Percentiles rank a stretch among this genome's conserved stretches.
These are phyloP conservation scores for Actinostola sp. DNA, from an alignment of 92 coral and sea anemone genomes.

Conservation along the genomic window DNA sequence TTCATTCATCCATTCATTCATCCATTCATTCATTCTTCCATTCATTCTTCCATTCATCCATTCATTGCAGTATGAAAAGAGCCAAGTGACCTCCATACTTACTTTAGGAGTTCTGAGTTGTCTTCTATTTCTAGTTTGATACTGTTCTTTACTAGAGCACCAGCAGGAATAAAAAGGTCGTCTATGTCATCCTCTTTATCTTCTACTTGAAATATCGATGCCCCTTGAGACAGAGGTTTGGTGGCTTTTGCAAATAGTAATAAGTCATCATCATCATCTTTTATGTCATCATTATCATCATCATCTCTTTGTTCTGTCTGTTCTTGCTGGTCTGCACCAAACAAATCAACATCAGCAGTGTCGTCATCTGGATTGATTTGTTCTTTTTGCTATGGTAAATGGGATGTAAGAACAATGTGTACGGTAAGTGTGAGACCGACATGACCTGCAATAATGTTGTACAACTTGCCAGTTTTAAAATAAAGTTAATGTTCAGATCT, in stretches of 20 bases:
- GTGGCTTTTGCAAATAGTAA: conserved; percentile 38
- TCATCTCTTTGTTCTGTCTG: conserved; percentile 38
- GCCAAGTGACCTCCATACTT: conserved; percentile 14
- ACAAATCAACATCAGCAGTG: conserved; percentile 76
- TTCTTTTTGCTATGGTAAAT: conserved; percentile 5
- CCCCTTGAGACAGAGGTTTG: conserved; percentile 8
- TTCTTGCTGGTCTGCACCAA: conserved; percentile 61
- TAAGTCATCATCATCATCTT: conserved; percentile 59
- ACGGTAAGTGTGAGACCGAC: no score
- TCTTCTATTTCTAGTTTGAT: conserved; percentile 60
- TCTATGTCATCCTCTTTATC: conserved; percentile 72
- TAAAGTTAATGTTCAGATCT: no score
- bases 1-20: no score
- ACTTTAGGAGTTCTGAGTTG: conserved; percentile 87
- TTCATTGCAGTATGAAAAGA: no score
- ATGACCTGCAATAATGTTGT: background rate
- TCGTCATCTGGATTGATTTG: conserved; percentile 42
- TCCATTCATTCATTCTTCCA: no score
- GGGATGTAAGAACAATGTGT: no score
- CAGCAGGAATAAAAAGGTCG: conserved; percentile 87
- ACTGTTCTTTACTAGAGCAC: conserved; percentile 56
- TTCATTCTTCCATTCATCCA: no score
- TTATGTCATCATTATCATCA: conserved; percentile 38
- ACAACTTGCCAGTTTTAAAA: no score
- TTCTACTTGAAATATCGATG: conserved; percentile 70